Percentiles rank a stretch among this genome's conserved stretches.
Conservation (phyloP, 1,140 invertebrate genomes). For the Drosophila mojavensis region DNA sequence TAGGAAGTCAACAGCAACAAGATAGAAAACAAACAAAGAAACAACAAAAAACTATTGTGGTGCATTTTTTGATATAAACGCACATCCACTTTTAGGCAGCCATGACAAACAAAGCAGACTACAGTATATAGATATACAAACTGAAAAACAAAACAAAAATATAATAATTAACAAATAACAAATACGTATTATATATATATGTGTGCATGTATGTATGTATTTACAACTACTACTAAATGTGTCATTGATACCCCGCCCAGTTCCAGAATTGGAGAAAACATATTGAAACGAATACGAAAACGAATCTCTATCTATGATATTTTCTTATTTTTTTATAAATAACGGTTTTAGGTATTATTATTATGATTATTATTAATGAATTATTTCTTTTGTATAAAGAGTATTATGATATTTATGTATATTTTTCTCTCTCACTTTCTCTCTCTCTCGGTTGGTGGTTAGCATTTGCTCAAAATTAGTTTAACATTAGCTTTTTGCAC, state of each 20-base stretch:
- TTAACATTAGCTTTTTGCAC: slow-evolving; percentile 52
- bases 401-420: slow-evolving; percentile 28
- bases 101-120: slow-evolving; percentile 46
- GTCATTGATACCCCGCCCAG: slow-evolving; percentile 33
- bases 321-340: slow-evolving; percentile 11
- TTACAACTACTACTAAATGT: slow-evolving; percentile 32
- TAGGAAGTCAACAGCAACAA: slow-evolving; percentile 23
- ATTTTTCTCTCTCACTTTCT: slow-evolving; percentile 2
- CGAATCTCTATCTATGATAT: slow-evolving; percentile 38
- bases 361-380: slow-evolving; percentile 15
- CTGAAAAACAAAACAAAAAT: slow-evolving; percentile 9
- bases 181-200: slow-evolving; percentile 32
- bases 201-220: slow-evolving; percentile 40
- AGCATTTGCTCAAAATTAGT: slow-evolving; percentile 76
- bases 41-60: slow-evolving; percentile 22
- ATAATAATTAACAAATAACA: slow-evolving; percentile 8
- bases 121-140: slow-evolving; percentile 12
- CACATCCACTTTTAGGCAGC: slow-evolving; percentile 50
- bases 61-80: slow-evolving; percentile 33
- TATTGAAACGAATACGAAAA: slow-evolving; percentile 26
- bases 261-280: slow-evolving; percentile 17
- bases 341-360: slow-evolving; percentile 39
- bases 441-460: slow-evolving; percentile 57
- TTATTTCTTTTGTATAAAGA: slow-evolving; percentile 28
- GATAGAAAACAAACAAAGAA: background rate